Conservation (phyloP, 2,113 vertebrate genomes). For the Hyla sarda region DNA sequence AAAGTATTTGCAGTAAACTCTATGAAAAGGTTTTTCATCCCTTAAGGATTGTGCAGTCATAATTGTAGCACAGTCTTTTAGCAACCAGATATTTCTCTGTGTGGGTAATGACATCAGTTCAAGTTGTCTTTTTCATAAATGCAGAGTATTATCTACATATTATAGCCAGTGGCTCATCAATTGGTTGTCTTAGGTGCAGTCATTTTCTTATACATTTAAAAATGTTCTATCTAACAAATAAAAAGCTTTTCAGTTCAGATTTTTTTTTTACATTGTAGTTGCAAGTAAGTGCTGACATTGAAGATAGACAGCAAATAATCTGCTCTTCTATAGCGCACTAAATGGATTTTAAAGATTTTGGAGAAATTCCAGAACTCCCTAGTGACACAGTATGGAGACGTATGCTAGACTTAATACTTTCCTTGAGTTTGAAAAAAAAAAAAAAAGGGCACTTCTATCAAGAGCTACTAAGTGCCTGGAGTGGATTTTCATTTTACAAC, state of each 20-base stretch:
- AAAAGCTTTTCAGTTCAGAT: constrained; percentile 14
- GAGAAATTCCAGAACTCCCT: constrained; percentile 55
- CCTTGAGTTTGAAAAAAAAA: constrained; percentile 21
- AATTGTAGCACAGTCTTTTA: background rate
- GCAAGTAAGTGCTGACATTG: constrained; percentile 37
- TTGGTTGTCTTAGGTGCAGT: background rate
- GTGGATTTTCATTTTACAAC: constrained; percentile 55
- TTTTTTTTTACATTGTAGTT: constrained; percentile 8
- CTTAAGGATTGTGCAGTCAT: no score
- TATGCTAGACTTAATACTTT: constrained; percentile 53
- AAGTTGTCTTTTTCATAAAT: background rate
- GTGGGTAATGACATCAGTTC: background rate
- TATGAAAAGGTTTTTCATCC: no score
- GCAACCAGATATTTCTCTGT: background rate
- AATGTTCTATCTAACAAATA: constrained; percentile 9
- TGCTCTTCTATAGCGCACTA: constrained; percentile 51
- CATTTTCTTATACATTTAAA: background rate
- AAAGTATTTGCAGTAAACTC: no score
- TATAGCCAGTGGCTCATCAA: background rate
- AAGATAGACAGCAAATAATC: constrained; percentile 54
- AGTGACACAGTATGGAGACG: constrained; percentile 45
- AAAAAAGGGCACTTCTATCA: constrained; percentile 43
- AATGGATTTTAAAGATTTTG: constrained; percentile 59
- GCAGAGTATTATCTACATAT: background rate
- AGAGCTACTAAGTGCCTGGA: constrained; percentile 51